These are phyloP conservation scores for Parazoanthus atlanticus DNA, from an alignment of 92 coral and sea anemone species.

Conservation along the genomic window DNA sequence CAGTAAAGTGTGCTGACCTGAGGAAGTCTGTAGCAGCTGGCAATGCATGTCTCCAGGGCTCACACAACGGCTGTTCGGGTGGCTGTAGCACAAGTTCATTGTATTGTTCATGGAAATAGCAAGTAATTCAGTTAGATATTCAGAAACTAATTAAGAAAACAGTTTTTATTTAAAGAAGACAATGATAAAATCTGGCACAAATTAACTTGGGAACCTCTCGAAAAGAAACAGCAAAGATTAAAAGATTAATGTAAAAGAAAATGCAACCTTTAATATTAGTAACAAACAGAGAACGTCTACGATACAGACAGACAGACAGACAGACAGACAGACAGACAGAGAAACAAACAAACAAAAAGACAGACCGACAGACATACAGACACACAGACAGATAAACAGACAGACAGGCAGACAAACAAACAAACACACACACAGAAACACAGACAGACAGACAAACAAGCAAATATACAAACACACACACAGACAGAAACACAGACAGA, in stretches of 20 bases:
- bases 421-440: no score
- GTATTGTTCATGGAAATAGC: neutral
- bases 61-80: constrained; percentile 66
- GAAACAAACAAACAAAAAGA: neutral
- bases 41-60: constrained; percentile 89
- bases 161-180: no score
- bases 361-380: neutral
- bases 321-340: neutral
- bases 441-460: no score
- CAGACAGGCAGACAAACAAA: no score
- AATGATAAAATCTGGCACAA: no score
- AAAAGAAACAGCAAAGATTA: no score
- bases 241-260: no score
- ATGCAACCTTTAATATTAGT: no score
- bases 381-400: neutral
- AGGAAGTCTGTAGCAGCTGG: constrained; percentile 71
- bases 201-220: no score
- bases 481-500: neutral
- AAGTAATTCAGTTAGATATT: neutral
- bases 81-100: constrained; percentile 43
- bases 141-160: neutral
- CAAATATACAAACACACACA: no score
- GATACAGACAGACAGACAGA: neutral
- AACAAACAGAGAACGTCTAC: no score
- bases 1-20: constrained; percentile 55